Conservation (phyloP, 2,113 vertebrate genomes). For the Sciurus niger region DNA sequence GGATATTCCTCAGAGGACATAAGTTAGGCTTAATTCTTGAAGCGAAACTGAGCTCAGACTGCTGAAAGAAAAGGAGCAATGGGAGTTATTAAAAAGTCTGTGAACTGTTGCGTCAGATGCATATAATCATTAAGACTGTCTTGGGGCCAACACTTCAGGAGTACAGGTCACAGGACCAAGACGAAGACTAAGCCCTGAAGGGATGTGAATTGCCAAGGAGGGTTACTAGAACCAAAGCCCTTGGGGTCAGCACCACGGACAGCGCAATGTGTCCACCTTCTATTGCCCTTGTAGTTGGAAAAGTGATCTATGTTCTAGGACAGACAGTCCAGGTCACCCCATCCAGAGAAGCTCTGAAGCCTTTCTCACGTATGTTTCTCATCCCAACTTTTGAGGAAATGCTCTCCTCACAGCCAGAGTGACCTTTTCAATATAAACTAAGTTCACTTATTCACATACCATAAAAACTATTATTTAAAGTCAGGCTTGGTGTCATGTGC, state of each 20-base stretch:
- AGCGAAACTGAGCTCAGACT: neutral
- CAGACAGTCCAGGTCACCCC: neutral
- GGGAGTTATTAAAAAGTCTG: constrained; percentile 77
- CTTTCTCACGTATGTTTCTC: neutral
- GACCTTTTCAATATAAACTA: neutral
- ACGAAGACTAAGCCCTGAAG: neutral
- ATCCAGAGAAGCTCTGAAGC: neutral
- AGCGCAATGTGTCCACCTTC: fast-evolving
- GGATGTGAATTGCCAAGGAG: neutral
- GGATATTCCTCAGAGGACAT: neutral
- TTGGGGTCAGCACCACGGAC: constrained; percentile 10
- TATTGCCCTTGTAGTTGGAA: neutral
- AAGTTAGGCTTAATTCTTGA: constrained; percentile 30
- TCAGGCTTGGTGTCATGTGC: no score
- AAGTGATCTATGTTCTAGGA: neutral
- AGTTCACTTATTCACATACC: neutral
- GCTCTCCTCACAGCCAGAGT: neutral
- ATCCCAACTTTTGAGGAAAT: neutral
- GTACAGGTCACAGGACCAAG: neutral
- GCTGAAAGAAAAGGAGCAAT: constrained; percentile 46
- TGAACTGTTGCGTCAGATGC: constrained; percentile 63
- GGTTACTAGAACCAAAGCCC: neutral
- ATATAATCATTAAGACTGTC: neutral
- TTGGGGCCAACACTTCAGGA: neutral
- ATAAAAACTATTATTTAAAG: neutral